Base-by-base conservation (phyloP, 2,888 invertebrate species). In the Cryptocheilus praepositus region DNA sequence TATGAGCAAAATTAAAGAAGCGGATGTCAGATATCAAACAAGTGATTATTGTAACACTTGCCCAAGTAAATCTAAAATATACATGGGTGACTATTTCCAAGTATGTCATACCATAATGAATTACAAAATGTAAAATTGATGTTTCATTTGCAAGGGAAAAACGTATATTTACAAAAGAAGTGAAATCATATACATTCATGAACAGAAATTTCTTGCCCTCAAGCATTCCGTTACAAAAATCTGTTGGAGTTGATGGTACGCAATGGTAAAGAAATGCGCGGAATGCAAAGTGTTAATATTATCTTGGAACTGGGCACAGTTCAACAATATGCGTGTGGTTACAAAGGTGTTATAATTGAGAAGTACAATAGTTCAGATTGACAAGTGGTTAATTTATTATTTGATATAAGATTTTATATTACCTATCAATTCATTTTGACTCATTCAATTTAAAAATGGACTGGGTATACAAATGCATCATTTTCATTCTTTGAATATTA, bases 11-110 rank as follows among this genome's bases (percentile, higher is more conserved):
- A n/a, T n/a, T 28, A 68, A 61, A 73, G 46, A 72, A 73, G 56
- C 13, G 52, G 64, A 62, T 28, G 62, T 63, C 61, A 61, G 74
- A 66, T 72, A 61, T 28, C 59, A 75, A 67, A 75, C 75, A 36
- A 52, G 61, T 36, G 61, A 67, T 45, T 73, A 68, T 54, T 77
- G 76, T 59, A 70, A 68, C 46, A 77, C 73, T 61, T 75, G 73
- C 58, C 60, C 66, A 18, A 54, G 61, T 58, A 69, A 73, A 60
- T 73, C 77, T 53, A 49, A 68, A 45, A 59, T 77, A 51, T 74
- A 76, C 61, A 58, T 70, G 51, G 68, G 70, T n/a, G 60, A 67
- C 28, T 74, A 67, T 62, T 72, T 74, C 49, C 19, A 64, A 58
- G 65, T 61, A 21, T 70, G 67, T 58, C 73, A 73, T 43, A 73